Conservation (phyloP, 1,140 invertebrate genomes). For the Euwallacea similis region DNA sequence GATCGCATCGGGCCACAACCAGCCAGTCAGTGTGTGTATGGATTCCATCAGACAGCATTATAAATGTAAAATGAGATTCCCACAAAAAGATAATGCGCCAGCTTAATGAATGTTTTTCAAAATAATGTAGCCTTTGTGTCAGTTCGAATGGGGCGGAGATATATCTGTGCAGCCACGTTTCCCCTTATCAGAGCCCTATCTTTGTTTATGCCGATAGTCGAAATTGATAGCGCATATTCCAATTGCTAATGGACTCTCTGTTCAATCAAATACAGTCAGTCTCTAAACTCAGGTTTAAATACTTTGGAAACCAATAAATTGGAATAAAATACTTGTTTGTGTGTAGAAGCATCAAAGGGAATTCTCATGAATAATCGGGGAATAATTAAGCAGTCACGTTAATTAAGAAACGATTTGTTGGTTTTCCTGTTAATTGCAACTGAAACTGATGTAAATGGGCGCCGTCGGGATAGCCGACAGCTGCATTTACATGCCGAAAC, state of each 20-base stretch:
- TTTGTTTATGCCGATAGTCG: slow-evolving; percentile 32
- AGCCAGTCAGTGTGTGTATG: slow-evolving; percentile 16
- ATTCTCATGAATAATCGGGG: slow-evolving; percentile 16
- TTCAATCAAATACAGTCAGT: slow-evolving; percentile 3
- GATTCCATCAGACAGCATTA: slow-evolving; percentile 32
- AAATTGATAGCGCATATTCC: slow-evolving; percentile 32
- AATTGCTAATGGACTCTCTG: slow-evolving; percentile 11
- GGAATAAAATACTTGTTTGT: slow-evolving; percentile 3
- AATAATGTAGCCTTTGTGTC: slow-evolving; percentile 38
- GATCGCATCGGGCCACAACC: slow-evolving; percentile 13
- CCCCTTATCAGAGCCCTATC: slow-evolving; percentile 24
- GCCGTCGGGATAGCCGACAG: slow-evolving; percentile 7
- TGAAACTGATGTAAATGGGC: slow-evolving; percentile 25
- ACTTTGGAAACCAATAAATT: background rate
- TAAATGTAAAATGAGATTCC: slow-evolving; percentile 38
- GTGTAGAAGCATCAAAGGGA: slow-evolving; percentile 8
- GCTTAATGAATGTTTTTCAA: slow-evolving; percentile 39
- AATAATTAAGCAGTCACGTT: slow-evolving; percentile 23
- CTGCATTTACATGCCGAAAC: slow-evolving; percentile 1
- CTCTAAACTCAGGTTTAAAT: too few species aligned
- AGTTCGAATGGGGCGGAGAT: slow-evolving; percentile 31
- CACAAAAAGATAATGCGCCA: slow-evolving; percentile 33
- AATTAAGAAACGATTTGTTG: slow-evolving; percentile 30
- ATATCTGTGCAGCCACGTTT: slow-evolving; percentile 31
- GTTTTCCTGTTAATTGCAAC: slow-evolving; percentile 30